Evolutionary conservation across 2,797 vertebrate species (phyloP), one percentile per base, ranked within the genome.

Genomic region (Betta splendens): DNA sequence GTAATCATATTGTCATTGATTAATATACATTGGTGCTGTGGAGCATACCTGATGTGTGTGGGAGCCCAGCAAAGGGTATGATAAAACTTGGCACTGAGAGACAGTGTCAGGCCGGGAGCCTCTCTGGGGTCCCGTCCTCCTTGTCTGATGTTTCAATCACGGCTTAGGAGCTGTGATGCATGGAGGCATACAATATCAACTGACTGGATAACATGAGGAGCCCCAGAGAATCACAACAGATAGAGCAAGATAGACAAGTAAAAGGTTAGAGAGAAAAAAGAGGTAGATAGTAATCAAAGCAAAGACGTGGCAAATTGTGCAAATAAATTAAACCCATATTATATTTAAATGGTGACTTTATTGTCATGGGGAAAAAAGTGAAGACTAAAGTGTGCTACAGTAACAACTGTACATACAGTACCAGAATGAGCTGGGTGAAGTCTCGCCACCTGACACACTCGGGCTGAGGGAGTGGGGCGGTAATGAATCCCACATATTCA

Each of bases 401-500:
- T n/a, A 22, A 38, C 18, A 25, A 52, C 37, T 20, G 23, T 54
- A 47, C 35, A 57, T 12, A 58, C 18, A 39, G n/a, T n/a, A n/a
- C n/a, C n/a, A 45, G 57, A 20, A 52, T 22, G 21, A 70, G 45
- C 47, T 56, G 64, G 57, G 69, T 50, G 29, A 61, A 55, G 54
- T 53, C 55, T 63, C 65, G 43, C 15, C 7, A 32, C 53, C 47
- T 62, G 69, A 93, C 93, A 94, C 89, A 77, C 91, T 12, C 50
- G 72, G 52, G 50, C 28, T 92, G 90, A 93, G 87, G 90, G 89
- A 92, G 89, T 79, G 83, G 90, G 90, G 25, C 6, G 54, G 44
- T 78, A 94, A 92, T 92, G 87, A 92, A 73, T 92, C 92, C 90
- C 91, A 89, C 91, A 92, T 89, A 92, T 91, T 92, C 90, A 90